Evolutionary conservation across 2,797 vertebrate genomes (phyloP), one percentile per base, ranked within the genome.

Genomic region (Coregonus sp.): DNA sequence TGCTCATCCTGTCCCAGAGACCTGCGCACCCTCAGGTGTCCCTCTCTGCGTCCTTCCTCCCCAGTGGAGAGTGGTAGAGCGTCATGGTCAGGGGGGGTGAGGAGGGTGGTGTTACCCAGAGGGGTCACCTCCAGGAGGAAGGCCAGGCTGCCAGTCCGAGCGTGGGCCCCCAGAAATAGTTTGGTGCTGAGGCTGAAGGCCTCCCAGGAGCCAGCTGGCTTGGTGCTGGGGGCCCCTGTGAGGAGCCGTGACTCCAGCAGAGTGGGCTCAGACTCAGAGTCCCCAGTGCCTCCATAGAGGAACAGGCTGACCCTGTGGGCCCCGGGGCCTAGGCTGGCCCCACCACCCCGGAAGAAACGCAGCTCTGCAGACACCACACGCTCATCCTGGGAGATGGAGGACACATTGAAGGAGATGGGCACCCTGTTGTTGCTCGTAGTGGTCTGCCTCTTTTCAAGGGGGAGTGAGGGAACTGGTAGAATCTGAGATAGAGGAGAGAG

Each of bases 301-400:
- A 94, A 96, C 72, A 96, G 80, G 78, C 90, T 92, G 75, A 95
- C 83, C 82, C 85, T 91, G 82, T 92, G 92, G 59, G 87, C 77
- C 2, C 87, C 87, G 1, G 81, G 84, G 73, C 80, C 83, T 31
- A 82, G 73, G 5, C 80, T 75, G 75, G 25, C 50, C 29, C 77
- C 80, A 31, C 85, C 80, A 31, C 73, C 84, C 9, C 76, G 89
- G 56, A 92, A 90, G 72, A 96, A 89, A 12, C 95, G 94, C 1
- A 96, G 90, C 87, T 96, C 95, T 11, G 94, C 94, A 0, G 95
- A 95, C 16, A 94, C 86, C 82, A 96, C 85, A n/a, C 77, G 90
- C 89, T 96, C 95, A 78, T 94, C 93, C 37, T 86, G 79, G 31
- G 95, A 94, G 77, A 96, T 92, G 80, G 93, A 94, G 56, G 95